A percentile compares a stretch with the other conserved stretches of the same genome.
Evolutionary conservation across 2,113 vertebrate species (phyloP).

Genomic region (Phyllostomus discolor): DNA sequence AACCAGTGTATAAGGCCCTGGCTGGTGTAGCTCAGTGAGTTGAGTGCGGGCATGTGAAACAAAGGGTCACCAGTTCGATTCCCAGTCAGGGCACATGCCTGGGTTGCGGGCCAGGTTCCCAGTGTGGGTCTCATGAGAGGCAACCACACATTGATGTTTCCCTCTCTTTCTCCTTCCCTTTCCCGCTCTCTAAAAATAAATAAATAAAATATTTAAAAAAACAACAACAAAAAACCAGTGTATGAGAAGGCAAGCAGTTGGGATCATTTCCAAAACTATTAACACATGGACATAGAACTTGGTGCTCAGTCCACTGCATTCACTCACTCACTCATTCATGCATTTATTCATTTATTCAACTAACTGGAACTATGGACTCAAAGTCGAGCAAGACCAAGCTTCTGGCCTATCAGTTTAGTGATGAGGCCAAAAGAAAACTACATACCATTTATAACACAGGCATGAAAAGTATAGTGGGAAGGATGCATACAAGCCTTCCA

Average conservation of each 20-base stretch:
- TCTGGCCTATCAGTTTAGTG: background rate
- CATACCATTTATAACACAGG: background rate
- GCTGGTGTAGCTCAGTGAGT: too few species aligned
- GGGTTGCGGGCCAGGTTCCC: too few species aligned
- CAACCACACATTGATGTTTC: too few species aligned
- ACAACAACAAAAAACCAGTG: background rate
- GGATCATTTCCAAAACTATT: background rate
- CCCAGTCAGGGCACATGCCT: too few species aligned
- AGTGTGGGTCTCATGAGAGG: too few species aligned
- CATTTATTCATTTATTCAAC: background rate
- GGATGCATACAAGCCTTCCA: background rate
- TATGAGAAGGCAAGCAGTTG: background rate
- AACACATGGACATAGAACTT: background rate
- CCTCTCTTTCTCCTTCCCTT: too few species aligned
- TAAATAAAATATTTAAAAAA: too few species aligned
- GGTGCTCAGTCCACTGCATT: background rate
- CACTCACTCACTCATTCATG: background rate
- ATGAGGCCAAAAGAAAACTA: background rate
- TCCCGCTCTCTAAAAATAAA: too few species aligned
- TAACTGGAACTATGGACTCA: background rate
- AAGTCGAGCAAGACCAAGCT: background rate
- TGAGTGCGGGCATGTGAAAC: too few species aligned
- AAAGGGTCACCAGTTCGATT: too few species aligned
- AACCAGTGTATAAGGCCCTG: too few species aligned
- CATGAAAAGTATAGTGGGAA: background rate